phyloP scores from a whole-genome alignment of 2,113 vertebrate species.

The Amia ocellicauda region DNA sequence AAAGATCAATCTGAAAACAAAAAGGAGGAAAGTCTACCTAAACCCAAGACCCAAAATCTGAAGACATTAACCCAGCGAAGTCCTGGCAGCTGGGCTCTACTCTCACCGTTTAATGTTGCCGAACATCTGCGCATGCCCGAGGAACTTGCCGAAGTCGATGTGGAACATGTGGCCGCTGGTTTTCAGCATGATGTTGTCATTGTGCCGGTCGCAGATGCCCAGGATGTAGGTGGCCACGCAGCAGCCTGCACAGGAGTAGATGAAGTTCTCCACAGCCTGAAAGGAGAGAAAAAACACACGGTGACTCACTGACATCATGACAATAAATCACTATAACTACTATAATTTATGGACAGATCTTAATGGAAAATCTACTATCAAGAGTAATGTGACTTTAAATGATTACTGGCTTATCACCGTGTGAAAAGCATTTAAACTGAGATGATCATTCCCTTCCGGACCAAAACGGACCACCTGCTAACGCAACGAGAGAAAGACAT shows the following conservation, averaged over 20 bases:
- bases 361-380: too few species aligned
- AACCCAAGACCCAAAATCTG: background rate
- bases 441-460: too few species aligned
- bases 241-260: conserved; percentile 94
- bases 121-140: conserved; percentile 97
- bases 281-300: background rate
- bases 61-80: too few species aligned
- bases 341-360: too few species aligned
- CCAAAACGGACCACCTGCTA: too few species aligned
- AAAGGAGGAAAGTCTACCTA: background rate
- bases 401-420: too few species aligned
- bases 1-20: background rate
- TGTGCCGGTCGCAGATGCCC: conserved; percentile 96
- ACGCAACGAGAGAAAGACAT: too few species aligned
- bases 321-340: too few species aligned
- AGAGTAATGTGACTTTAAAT: too few species aligned
- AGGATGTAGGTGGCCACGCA: conserved; percentile 95
- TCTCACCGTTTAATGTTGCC: conserved; percentile 94
- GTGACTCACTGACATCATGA: background rate
- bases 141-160: conserved; percentile 95
- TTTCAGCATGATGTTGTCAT: conserved; percentile 99
- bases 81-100: too few species aligned
- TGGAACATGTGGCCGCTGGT: conserved; percentile 98
- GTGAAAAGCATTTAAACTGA: too few species aligned
- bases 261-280: conserved; percentile 97